These are phyloP conservation scores for Oryzias dopingdopingensis DNA, from an alignment of 2,797 vertebrate genomes.

Conservation along the genomic window DNA sequence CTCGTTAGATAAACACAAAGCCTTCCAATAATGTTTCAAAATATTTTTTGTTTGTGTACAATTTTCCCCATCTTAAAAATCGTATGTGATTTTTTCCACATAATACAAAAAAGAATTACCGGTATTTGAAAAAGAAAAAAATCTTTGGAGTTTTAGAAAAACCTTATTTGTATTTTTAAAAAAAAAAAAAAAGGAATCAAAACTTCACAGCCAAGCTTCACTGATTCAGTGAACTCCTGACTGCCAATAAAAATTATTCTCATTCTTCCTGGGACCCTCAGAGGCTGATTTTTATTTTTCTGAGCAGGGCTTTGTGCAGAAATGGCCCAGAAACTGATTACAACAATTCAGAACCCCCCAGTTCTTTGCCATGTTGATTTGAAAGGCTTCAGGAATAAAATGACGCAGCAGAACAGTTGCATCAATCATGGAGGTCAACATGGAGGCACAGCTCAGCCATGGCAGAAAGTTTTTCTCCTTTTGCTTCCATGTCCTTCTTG, in stretches of 20 bases:
- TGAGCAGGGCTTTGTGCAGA: slow-evolving; percentile 31
- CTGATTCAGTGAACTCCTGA: slow-evolving; percentile 5
- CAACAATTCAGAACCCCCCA: slow-evolving; percentile 31
- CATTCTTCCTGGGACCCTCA: slow-evolving; percentile 10
- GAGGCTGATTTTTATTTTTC: slow-evolving; percentile 33
- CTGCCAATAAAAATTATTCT: slow-evolving; percentile 29
- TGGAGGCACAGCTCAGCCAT: slow-evolving; percentile 17
- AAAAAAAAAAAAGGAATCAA: slow-evolving; percentile 13
- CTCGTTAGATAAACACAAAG: slow-evolving; percentile 9
- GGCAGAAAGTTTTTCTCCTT: slow-evolving; percentile 26
- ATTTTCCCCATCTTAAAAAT: no score
- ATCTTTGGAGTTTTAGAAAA: slow-evolving; percentile 15
- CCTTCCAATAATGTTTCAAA: background rate
- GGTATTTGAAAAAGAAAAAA: slow-evolving; percentile 4
- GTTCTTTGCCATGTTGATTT: slow-evolving; percentile 35
- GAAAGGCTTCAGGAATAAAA: slow-evolving; percentile 27
- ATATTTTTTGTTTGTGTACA: no score
- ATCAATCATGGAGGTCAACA: slow-evolving; percentile 41
- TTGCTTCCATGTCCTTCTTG: slow-evolving; percentile 12
- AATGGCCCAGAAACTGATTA: slow-evolving; percentile 43
- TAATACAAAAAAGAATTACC: no score
- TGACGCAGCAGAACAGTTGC: slow-evolving; percentile 10
- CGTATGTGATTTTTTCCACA: no score
- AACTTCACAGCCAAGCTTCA: slow-evolving; percentile 24
- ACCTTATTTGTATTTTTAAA: background rate